Evolutionary conservation across 2,888 invertebrate species (phyloP), one percentile per base, ranked within the genome.

Genomic region (Cataglyphis livida): DNA sequence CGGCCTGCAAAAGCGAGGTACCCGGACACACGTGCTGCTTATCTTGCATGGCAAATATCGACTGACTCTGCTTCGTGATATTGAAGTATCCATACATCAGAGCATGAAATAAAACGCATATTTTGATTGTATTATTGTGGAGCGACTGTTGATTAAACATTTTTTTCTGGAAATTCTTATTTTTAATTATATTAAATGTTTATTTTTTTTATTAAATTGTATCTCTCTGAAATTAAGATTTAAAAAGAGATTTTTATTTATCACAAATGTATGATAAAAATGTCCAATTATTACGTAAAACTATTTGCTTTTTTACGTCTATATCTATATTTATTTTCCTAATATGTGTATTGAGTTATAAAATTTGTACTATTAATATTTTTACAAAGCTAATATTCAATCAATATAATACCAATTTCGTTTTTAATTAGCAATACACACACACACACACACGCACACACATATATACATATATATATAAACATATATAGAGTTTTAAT

Each of bases 1-100:
- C 84, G 32, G 75, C 90, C 28, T 76, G 65, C 28, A 91, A 81
- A 62, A 84, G 57, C 48, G 90, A 90, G 89, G 90, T 90, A 89
- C 84, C 81, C 70, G 35, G 35, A 73, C 21, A 70, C 59, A 44
- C 41, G 44, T 44, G 32, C 32, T 68, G 38, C 44, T 44, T 78
- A 70, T 44, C 25, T 59, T 21, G 44, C 12, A 59, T 68, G 71
- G 4, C 41, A 57, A 32, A 51, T 32, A 41, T 68, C 18, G 5
- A 0, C 44, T 25, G 21, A 5, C 10, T n/a, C 10, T 38, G 38
- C 9, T 76, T 10, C 44, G 44, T 4, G 71, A 79, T 70, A 68
- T 35, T 18, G 21, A 54, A 25, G 5, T 7, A 44, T 3, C 35
- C 32, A 48, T 21, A 12, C 2, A n/a, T 51, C 51, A 7, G 76